phyloP scores from a whole-genome alignment of 1,140 invertebrate genomes.

The Eubasilissa regina region DNA sequence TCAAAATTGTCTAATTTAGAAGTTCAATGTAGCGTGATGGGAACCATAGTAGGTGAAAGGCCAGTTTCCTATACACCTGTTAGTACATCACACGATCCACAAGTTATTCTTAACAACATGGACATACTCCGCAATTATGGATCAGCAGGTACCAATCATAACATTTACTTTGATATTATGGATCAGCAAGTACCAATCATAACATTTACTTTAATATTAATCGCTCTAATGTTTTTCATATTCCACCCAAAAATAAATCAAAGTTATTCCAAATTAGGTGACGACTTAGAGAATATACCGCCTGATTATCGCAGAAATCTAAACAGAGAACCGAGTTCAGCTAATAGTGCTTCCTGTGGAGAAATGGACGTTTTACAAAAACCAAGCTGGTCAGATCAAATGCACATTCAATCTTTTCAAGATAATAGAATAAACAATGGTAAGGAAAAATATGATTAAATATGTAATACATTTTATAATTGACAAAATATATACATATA shows the following conservation, averaged over 20 bases:
- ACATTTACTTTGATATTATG: too few species aligned
- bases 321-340: conserved; percentile 72
- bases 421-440: conserved; percentile 86
- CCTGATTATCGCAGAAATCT: conserved; percentile 81
- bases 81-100: conserved; percentile 78
- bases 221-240: too few species aligned
- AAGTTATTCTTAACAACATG: conserved; percentile 82
- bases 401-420: conserved; percentile 78
- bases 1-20: conserved; percentile 90
- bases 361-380: conserved; percentile 79
- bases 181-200: too few species aligned
- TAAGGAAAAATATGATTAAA: too few species aligned
- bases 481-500: too few species aligned
- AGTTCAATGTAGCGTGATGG: conserved; percentile 62
- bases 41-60: conserved; percentile 73
- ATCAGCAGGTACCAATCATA: conserved; percentile 76
- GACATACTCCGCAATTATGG: conserved; percentile 91
- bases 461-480: too few species aligned
- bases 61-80: conserved; percentile 82
- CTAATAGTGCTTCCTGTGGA: conserved; percentile 71
- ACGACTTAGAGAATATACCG: conserved; percentile 88
- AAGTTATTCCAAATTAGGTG: too few species aligned
- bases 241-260: too few species aligned
- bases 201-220: too few species aligned
- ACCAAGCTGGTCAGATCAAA: conserved; percentile 81